Conservation (phyloP, 2,797 vertebrate species). For the Pelobates cultripes region DNA sequence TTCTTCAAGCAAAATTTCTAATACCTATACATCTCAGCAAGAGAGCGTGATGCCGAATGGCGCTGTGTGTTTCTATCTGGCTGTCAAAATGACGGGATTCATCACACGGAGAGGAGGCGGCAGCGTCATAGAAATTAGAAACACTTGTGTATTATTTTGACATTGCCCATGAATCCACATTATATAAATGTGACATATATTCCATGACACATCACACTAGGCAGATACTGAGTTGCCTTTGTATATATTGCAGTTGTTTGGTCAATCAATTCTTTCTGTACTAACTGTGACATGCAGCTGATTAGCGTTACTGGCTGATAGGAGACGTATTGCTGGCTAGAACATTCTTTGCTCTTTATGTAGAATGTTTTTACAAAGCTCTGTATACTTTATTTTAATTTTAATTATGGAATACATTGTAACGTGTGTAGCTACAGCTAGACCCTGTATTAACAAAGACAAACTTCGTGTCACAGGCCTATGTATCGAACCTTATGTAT, state of each 20-base stretch:
- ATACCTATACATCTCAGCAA: background rate
- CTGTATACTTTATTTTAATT: too few relatives aligned
- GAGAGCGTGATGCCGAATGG: background rate
- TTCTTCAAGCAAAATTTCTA: background rate
- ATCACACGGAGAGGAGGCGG: background rate
- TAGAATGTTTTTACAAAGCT: too few relatives aligned
- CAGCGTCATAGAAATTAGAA: background rate
- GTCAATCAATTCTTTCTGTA: background rate
- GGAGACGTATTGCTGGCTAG: too few relatives aligned
- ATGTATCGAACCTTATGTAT: too few relatives aligned
- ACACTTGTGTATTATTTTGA: conserved; percentile 2
- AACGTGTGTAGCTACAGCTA: too few relatives aligned
- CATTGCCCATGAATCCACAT: background rate
- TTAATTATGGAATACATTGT: too few relatives aligned
- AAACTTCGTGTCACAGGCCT: too few relatives aligned
- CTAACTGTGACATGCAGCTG: background rate
- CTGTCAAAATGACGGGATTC: background rate
- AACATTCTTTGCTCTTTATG: too few relatives aligned
- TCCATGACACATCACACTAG: background rate
- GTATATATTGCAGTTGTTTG: background rate
- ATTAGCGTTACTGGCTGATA: background rate
- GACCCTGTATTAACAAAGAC: too few relatives aligned
- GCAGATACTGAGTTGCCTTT: background rate
- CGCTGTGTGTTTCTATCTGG: background rate
- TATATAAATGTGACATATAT: background rate